Evolutionary conservation across 2,888 invertebrate species (phyloP), one percentile per base, ranked within the genome.

Genomic region (Caenorhabditis doughertyi): DNA sequence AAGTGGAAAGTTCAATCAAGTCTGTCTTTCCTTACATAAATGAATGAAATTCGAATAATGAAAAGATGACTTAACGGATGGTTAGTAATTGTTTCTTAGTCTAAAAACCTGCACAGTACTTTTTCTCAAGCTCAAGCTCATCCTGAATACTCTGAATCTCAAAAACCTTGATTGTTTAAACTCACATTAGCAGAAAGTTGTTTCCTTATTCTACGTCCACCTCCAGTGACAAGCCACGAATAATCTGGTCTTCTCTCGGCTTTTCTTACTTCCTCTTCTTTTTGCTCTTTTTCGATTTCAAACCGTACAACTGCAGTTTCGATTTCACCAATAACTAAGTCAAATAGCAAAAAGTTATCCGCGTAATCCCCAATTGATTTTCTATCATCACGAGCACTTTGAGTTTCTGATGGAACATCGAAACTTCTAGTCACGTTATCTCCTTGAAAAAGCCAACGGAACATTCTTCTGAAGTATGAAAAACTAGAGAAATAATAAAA

Each of bases 311-410:
- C 79, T 13, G 67, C 79, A 16, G 47, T 55, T 32, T 83, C 83
- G 18, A 83, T 53, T 71, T 83, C 83, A 7, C 77, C 65, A n/a
- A 80, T 51, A 8, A 83, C 65, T 27, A 80, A 11, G 16, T 83
- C 83, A 21, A 74, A 71, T 8, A 83, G 42, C 11, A 83, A 39
- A 39, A 60, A 60, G 25, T 74, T 74, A 18, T 83, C 83, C 3
- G 39, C 62, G 42, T 18, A 60, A 7, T 65, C 32, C 3, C 56
- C 44, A 9, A 80, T 51, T 7, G 21, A 44, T 4, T 64, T 79
- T 29, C 83, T 42, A 56, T 83, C 83, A 51, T 83, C 83, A 7
- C 83, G 73, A 16, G 82, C 79, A 56, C 73, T 74, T 53, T 79
- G 79, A 16, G 64, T 62, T n/a, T 76, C 81, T 3, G 55, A 35